phyloP scores from a whole-genome alignment of 2,888 invertebrate species.

The Baccha elongata region DNA sequence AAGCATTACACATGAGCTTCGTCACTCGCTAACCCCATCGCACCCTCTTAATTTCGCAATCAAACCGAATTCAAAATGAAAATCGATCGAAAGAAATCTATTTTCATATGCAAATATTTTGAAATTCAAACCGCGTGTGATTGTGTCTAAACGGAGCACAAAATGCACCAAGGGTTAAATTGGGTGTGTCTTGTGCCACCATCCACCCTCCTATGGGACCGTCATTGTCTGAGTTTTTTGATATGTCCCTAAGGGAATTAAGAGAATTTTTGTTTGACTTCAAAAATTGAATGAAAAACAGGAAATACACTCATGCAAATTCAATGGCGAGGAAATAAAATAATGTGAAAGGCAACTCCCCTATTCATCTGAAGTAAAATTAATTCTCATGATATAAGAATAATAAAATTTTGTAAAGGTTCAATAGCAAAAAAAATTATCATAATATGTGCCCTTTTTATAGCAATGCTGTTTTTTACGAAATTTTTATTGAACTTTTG shows the following conservation, averaged over 20 bases:
- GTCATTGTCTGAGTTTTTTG: slow-evolving; percentile 44
- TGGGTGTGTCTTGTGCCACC: not conserved
- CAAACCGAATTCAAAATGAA: too few relatives aligned
- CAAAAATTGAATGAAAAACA: slow-evolving; percentile 42
- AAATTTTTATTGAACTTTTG: too few relatives aligned
- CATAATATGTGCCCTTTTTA: too few relatives aligned
- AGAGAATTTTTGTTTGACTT: slow-evolving; percentile 61
- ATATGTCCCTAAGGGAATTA: slow-evolving; percentile 63
- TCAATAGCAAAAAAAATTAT: too few relatives aligned
- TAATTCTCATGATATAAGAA: too few relatives aligned
- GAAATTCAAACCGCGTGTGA: slow-evolving; percentile 42
- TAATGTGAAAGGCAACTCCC: slow-evolving; percentile 38
- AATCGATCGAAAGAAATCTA: slow-evolving; percentile 67
- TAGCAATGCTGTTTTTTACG: too few relatives aligned
- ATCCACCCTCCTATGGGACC: slow-evolving; percentile 36
- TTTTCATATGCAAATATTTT: slow-evolving; percentile 72
- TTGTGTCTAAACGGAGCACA: slow-evolving; percentile 10
- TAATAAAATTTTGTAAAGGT: too few relatives aligned
- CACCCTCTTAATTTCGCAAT: too few relatives aligned
- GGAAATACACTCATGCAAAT: slow-evolving; percentile 37
- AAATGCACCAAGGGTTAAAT: slow-evolving; percentile 1
- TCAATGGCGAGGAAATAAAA: slow-evolving; percentile 58
- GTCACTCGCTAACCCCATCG: too few relatives aligned
- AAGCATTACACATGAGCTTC: too few relatives aligned
- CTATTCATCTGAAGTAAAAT: too few relatives aligned